phyloP scores from a whole-genome alignment of 1,140 invertebrate genomes.

The Macrosteles quadrilineatus region DNA sequence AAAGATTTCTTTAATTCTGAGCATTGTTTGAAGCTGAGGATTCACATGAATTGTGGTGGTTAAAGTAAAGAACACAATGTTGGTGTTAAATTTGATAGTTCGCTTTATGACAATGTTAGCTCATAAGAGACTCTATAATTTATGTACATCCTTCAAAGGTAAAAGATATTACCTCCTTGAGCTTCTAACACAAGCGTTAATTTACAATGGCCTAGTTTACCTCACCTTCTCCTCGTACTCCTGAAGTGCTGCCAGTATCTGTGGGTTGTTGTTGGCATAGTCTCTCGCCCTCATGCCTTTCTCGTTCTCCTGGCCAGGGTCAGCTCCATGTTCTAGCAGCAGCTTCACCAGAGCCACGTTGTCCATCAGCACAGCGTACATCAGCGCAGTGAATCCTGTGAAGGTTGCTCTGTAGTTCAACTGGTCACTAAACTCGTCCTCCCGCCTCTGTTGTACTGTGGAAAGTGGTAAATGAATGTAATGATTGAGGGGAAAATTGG shows the following conservation, averaged over 20 bases:
- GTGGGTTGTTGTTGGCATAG: conserved; percentile 61
- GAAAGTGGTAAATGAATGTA: background rate
- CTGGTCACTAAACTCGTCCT: conserved; percentile 77
- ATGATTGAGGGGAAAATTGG: background rate
- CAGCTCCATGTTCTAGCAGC: conserved; percentile 66
- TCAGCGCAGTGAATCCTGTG: conserved; percentile 83
- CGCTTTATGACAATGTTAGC: too few relatives aligned
- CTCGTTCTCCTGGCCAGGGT: conserved; percentile 75
- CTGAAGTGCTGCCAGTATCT: conserved; percentile 32
- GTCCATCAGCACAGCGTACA: conserved; percentile 84
- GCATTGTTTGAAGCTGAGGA: too few relatives aligned
- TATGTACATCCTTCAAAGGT: too few relatives aligned
- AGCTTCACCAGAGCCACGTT: conserved; percentile 60
- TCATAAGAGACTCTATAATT: too few relatives aligned
- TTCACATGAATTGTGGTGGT: too few relatives aligned
- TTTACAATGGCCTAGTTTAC: background rate
- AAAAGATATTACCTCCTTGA: too few relatives aligned
- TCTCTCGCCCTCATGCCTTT: conserved; percentile 75
- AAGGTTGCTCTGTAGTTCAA: conserved; percentile 68
- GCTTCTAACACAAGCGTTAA: too few relatives aligned
- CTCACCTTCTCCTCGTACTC: conserved; percentile 30
- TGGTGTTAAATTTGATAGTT: too few relatives aligned
- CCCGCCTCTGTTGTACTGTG: conserved; percentile 65
- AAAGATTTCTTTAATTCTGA: too few relatives aligned
- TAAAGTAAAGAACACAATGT: too few relatives aligned